Base-by-base conservation (phyloP, 1,140 invertebrate genomes). In the Eubasilissa regina region DNA sequence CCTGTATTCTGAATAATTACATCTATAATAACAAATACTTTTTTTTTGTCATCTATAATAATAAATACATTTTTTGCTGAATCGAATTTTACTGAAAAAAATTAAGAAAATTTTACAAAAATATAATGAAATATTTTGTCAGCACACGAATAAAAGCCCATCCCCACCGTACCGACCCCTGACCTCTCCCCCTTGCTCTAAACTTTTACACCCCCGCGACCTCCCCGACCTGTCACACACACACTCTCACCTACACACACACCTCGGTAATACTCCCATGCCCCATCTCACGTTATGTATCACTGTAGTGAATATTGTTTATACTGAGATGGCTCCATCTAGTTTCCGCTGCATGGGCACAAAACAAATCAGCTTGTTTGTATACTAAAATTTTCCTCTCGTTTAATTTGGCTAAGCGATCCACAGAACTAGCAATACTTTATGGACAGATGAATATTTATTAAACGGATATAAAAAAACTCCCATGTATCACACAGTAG, bases 131-230 rank as follows among this genome's bases (percentile, higher is more conserved):
- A 62, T 25, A 62, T 25, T 62, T 25, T 35, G 4, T 4, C 9
- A 0, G 58, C 13, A 62, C 58, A 9, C 19, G 1, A 3, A 77
- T 55, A 73, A 73, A 73, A 44, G 60, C 68, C 43, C 75, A n/a
- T 51, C 64, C 64, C 77, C 44, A 13, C 51, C 35, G 48, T 35
- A 55, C 25, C 78, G 81, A 82, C 76, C 78, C 78, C 78, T 80
- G 78, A 80, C 78, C 81, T 82, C 81, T 81, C 78, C 56, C 75
- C 77, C 75, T 64, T 62, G 75, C 78, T 82, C 78, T 82, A 82
- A 82, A 82, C 78, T 82, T 82, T 80, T 80, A 80, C 78, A 82
- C 81, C 78, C 78, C 77, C 77, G 76, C 80, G 70, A 70, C 56
- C 73, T 68, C 64, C 58, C 66, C 77, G 25, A 55, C 48, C 45